Base-by-base conservation (phyloP, 2,888 invertebrate genomes). In the Epinotia bilunana region DNA sequence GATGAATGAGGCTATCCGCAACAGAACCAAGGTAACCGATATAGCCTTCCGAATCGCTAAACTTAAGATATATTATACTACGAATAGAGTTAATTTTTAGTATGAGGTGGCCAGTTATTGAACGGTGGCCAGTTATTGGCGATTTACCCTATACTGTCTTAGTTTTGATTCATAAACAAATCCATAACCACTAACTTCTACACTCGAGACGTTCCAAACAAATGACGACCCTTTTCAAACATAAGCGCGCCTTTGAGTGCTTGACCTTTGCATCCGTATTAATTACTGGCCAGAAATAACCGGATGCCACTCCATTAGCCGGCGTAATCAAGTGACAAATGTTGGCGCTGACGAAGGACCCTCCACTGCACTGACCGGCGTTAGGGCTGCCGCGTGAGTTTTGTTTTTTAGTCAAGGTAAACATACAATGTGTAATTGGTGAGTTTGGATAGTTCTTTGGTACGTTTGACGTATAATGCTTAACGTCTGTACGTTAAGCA, bases 301-400 rank as follows among this genome's bases (percentile, higher is more conserved):
- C 80, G 77, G 79, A 76, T 75, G 76, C 65, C 83, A 78, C 87
- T 86, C 86, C 86, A 88, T 86, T 84, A 84, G 80, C 69, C 75
- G 77, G 79, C 82, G 83, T 88, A 88, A 90, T 90, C 87, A 88
- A 88, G 88, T 90, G 92, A 91, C 91, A 89, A 89, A 87, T 88
- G 87, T 89, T 88, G 81, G 80, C 71, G 70, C 71, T 83, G 86
- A 87, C 82, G 78, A 79, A 86, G 86, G 81, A 80, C 83, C 78
- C 87, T 87, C 84, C 77, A 84, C 78, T 78, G 79, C 77, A 84
- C 78, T 78, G 79, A 79, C 77, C 76, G 73, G 76, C 79, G 9
- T 3, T 78, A 86, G 85, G 86, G 87, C 70, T 86, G 83, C 11
- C 81, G 68, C 70, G n/a, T 12, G 43, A 65, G 23, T 12, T 53